A percentile compares a stretch with the other conserved stretches of the same genome.
These are phyloP conservation scores for Balaeniceps rex DNA, from an alignment of 2,113 vertebrate genomes.

Conservation along the genomic window DNA sequence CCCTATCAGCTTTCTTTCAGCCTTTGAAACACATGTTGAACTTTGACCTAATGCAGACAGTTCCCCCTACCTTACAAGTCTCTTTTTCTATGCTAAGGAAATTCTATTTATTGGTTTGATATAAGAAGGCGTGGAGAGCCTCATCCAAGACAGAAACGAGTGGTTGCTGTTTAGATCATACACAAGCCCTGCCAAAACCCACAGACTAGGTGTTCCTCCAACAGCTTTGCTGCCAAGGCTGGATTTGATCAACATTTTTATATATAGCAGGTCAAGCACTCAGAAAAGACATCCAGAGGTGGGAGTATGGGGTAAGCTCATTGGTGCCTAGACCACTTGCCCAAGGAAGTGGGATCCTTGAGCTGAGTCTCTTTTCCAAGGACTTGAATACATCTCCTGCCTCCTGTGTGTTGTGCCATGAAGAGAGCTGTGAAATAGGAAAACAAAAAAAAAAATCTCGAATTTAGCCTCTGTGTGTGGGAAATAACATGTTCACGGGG, in stretches of 20 bases:
- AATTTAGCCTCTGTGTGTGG: neutral
- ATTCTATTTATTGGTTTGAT: neutral
- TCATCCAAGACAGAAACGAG: neutral
- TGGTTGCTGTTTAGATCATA: neutral
- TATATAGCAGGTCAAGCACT: neutral
- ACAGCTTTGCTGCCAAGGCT: neutral
- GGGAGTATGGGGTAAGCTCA: neutral
- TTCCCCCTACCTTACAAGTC: neutral
- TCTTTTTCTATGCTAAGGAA: neutral
- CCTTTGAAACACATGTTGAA: neutral
- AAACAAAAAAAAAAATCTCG: neutral
- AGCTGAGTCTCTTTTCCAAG: neutral
- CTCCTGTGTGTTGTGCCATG: neutral
- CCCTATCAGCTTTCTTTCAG: neutral
- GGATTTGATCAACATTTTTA: neutral
- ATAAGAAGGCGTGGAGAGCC: neutral
- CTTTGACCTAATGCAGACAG: accelerated
- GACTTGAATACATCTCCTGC: neutral
- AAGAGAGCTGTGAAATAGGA: neutral
- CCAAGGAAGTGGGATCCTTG: neutral
- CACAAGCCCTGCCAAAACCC: neutral
- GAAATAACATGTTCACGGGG: neutral
- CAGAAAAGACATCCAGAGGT: neutral
- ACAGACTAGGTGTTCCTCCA: neutral
- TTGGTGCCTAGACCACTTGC: neutral